Conservation (phyloP, 2,888 invertebrate genomes). For the Lysandra bellargus region DNA sequence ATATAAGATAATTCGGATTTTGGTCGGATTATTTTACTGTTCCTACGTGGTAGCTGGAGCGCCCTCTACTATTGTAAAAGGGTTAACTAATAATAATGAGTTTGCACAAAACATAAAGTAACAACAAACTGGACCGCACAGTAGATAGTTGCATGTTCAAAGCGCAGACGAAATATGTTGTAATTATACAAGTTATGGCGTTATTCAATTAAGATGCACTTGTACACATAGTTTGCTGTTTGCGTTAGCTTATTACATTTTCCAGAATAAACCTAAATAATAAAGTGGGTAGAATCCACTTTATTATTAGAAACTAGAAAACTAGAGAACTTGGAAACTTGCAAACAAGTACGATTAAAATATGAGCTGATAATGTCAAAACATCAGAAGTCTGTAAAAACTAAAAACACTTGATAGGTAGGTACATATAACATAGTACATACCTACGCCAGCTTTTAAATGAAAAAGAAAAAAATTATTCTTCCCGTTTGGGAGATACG, state of each 20-base stretch:
- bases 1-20: no score
- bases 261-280: not conserved
- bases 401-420: no score
- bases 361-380: no score
- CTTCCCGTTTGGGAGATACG: not conserved
- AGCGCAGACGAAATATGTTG: slow-evolving; percentile 14
- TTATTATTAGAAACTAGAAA: not conserved
- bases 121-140: not conserved
- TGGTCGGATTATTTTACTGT: not conserved
- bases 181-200: slow-evolving; percentile 18
- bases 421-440: no score
- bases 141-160: not conserved
- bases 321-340: no score
- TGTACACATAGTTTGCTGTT: slow-evolving; percentile 6
- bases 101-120: not conserved
- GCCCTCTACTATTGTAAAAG: not conserved
- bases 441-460: no score
- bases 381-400: no score
- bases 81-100: slow-evolving; percentile 3
- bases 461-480: no score
- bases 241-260: not conserved
- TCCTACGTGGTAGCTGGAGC: not conserved
- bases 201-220: slow-evolving; percentile 12
- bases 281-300: not conserved
- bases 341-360: no score